Base-by-base conservation (phyloP, 2,797 vertebrate species). In the Oryzias dopingdopingensis region DNA sequence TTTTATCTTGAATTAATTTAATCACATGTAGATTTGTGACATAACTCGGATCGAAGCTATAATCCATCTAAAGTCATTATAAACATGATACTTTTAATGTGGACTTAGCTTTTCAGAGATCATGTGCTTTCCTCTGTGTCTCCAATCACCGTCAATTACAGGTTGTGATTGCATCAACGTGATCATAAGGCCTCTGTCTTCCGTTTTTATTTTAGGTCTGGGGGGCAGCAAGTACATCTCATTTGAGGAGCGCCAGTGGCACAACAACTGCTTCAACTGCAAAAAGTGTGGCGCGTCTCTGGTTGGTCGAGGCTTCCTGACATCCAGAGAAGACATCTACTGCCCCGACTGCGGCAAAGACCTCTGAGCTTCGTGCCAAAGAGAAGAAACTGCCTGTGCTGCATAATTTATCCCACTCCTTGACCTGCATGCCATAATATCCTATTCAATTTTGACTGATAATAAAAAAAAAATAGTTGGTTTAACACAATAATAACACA, bases 161-260 rank as follows among this genome's bases (percentile, higher is more conserved):
- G n/a, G 6, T 16, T 85, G 8, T 37, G 32, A 86, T 80, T 71
- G n/a, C 47, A 62, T 86, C 75, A 81, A 20, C 54, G 49, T 26
- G 15, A 72, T 80, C 74, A 81, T 65, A 62, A 49, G 75, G 79
- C 32, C 62, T 42, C 1, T 24, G 23, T 66, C 17, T 59, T 16
- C 24, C 48, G 41, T 46, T 47, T 67, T 43, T n/a, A 37, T 29
- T n/a, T 59, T 83, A 98, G 96, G 96, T 50, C 90, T 97, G 0
- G 94, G 96, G 2, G 95, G 96, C 63, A 96, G 94, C 49, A 97
- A 96, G 86, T 98, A 98, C 86, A 96, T 98, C 88, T 96, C 95
- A 0, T 98, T 98, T 4, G 95, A 97, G 82, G 94, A 96, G 62
- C 94, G 96, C n/a, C 96, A 98, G 83, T 98, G 96, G 96, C 96